Conservation (phyloP, 1,140 invertebrate genomes). For the Ectropis grisescens region DNA sequence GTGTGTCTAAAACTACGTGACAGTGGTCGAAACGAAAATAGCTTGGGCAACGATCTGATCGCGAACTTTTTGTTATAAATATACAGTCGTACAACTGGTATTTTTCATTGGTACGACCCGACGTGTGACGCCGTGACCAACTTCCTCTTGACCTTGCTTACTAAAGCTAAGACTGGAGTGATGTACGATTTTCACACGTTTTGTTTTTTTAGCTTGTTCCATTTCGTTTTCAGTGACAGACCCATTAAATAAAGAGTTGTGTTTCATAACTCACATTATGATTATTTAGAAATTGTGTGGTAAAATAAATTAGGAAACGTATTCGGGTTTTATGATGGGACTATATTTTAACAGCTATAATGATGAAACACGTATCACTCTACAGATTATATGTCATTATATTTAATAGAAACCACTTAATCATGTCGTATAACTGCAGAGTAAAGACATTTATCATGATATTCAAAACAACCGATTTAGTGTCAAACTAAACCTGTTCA, state of each 20-base stretch:
- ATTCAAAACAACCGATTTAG: too few relatives aligned
- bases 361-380: too few relatives aligned
- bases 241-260: too few relatives aligned
- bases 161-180: conserved; percentile 24
- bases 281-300: too few relatives aligned
- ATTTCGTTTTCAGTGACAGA: background rate
- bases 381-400: too few relatives aligned
- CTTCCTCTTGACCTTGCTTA: conserved; percentile 38
- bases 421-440: too few relatives aligned
- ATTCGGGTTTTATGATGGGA: too few relatives aligned
- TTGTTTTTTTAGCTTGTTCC: conserved; percentile 2
- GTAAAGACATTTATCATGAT: too few relatives aligned
- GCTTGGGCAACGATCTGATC: conserved; percentile 20
- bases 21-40: conserved; percentile 16
- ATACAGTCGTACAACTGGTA: conserved; percentile 23
- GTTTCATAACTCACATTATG: conserved; percentile 2
- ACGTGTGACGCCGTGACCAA: conserved; percentile 25
- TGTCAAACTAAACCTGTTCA: too few relatives aligned
- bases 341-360: too few relatives aligned
- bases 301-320: too few relatives aligned
- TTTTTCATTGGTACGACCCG: conserved; percentile 18
- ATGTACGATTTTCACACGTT: conserved; percentile 14
- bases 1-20: conserved; percentile 6
- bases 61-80: conserved; percentile 32
- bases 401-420: too few relatives aligned